Base-by-base conservation (phyloP, 1,140 invertebrate genomes). In the Hylaeus volcanicus region DNA sequence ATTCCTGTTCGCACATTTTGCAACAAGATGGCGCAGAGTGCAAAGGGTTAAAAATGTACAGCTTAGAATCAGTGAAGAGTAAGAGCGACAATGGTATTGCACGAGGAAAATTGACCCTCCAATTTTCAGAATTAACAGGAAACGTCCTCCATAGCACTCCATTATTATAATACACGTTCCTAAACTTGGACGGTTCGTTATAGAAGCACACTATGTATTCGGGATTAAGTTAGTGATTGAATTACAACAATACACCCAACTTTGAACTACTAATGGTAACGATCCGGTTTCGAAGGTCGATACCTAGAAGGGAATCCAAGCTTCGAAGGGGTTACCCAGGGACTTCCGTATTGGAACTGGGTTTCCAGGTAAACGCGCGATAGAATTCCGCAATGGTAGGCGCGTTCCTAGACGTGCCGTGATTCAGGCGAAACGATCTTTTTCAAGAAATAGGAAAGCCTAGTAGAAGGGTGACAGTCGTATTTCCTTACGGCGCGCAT, bases 301-400 rank as follows among this genome's bases (percentile, higher is more conserved):
- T 82, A 82, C 63, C 41, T 53, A 37, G 69, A 55, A 63, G 58
- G 77, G 56, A 84, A 86, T 37, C 66, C 14, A 75, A 78, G 60
- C 68, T 58, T 26, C 15, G 58, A 77, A 83, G 77, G 80, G 85
- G 83, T 85, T 79, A 56, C 60, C 64, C 69, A 70, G 68, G 73
- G 58, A 75, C 66, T 66, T 69, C 66, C 61, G 61, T 64, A 72
- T 12, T 78, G 48, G 75, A 88, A 81, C 76, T 86, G 68, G 79
- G 86, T 84, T 88, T 88, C 87, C 86, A 87, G 86, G 80, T 82
- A 82, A 71, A 81, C 45, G 39, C 5, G 45, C 60, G 68, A 78
- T 71, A 82, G 80, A 26, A 81, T 88, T 72, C 61, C 75, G 37
- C 53, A 39, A 53, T 71, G 68, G 66, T 41, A 51, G 45, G 48